Conservation (phyloP, 2,113 vertebrate species). For the western clawed frog (Xenopus tropicalis) region DNA sequence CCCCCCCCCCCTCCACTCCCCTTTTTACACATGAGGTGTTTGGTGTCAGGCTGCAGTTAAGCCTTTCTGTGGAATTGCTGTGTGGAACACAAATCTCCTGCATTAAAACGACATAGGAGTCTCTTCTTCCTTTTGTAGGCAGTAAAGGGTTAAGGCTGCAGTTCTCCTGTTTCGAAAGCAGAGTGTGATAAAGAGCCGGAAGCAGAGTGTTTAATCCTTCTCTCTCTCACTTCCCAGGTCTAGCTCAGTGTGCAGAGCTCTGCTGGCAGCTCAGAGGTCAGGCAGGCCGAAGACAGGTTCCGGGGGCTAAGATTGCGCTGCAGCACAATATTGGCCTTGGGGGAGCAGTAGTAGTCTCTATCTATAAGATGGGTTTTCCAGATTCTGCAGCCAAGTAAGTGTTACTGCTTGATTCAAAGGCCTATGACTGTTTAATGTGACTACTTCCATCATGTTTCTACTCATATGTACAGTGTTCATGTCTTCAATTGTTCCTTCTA, state of each 20-base stretch:
- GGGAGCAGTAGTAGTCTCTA: constrained; percentile 80
- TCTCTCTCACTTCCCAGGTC: constrained; percentile 70
- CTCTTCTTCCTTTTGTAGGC: background rate
- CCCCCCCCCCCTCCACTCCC: too few species aligned
- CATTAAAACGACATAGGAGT: too few species aligned
- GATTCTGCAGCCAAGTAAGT: constrained; percentile 64
- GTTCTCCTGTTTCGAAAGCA: background rate
- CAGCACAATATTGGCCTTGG: constrained; percentile 92
- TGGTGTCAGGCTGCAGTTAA: too few species aligned
- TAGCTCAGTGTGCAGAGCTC: constrained; percentile 94
- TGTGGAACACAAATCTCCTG: too few species aligned
- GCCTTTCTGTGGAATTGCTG: too few species aligned
- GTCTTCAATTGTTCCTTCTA: too few species aligned
- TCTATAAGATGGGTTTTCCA: constrained; percentile 87
- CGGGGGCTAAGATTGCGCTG: constrained; percentile 81
- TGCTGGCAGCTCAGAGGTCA: constrained; percentile 93
- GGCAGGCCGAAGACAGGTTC: constrained; percentile 81
- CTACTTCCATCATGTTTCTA: too few species aligned
- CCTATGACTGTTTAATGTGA: too few species aligned
- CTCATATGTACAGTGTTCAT: too few species aligned
- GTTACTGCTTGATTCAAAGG: background rate
- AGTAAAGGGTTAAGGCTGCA: background rate
- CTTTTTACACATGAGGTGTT: too few species aligned
- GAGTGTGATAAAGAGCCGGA: constrained; percentile 13
- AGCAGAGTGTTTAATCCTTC: background rate